Evolutionary conservation across 1,140 invertebrate genomes (phyloP), one percentile per base, ranked within the genome.

Genomic region (honey bee (Apis mellifera)): DNA sequence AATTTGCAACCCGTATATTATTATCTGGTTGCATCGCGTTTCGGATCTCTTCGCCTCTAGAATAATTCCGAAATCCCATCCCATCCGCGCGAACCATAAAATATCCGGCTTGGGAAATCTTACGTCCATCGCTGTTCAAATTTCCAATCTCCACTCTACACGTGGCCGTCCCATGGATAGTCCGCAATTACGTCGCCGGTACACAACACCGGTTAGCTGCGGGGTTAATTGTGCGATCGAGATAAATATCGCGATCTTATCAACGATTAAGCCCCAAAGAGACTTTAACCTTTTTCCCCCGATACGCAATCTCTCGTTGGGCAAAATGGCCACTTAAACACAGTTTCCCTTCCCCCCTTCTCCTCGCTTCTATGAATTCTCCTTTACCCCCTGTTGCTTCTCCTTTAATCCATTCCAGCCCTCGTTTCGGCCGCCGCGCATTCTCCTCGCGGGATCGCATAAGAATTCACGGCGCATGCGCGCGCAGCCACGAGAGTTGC

Each of bases 241-340:
- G 83, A 84, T 84, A 84, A 80, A 81, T 69, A 84, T 84, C 83
- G 52, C 78, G 82, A 80, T 80, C 32, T 17, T 84, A 84, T 84
- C 78, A 23, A 62, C 78, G 78, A 74, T 84, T 73, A 80, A 84
- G 71, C 54, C 64, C 71, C 64, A 69, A 80, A 80, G 21, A 69
- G 78, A 84, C 48, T 69, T 79, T 72, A 79, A 84, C 78, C 83
- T 84, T 81, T 84, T 57, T 55, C 54, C 15, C 13, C 15, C 13
- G 83, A 84, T 84, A 74, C 48, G 64, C 55, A 64, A 81, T 81
- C 78, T 75, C 54, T 23, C 54, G 54, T 57, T 60, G 65, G 65
- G n/a, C 72, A 32, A 7, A 42, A 62, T 69, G 64, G 23, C 48
- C 74, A 48, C 48, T 59, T 82, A 48, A 54, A 57, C 15, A 26